Evolutionary conservation across 2,113 vertebrate species (phyloP), one percentile per base, ranked within the genome.

Genomic region (Mustela nigripes): DNA sequence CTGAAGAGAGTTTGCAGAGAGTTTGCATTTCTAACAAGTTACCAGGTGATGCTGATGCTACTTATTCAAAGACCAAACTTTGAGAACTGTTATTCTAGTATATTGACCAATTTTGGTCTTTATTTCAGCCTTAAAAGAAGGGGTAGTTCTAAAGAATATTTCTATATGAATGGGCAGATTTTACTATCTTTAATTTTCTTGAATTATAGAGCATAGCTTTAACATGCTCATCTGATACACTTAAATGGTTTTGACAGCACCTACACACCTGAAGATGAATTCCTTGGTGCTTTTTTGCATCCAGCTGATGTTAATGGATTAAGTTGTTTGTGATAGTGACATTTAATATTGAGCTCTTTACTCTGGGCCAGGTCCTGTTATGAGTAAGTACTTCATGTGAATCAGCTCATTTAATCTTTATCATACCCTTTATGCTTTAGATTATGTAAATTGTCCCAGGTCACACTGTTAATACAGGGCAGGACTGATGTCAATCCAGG

Each of bases 171-270:
- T 60, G 56, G 53, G 26, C 56, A 65, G 9, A 39, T 95, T 90
- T 95, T 95, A 36, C 48, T 80, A 12, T 80, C 45, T 67, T 93
- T 48, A 85, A 26, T 80, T 79, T 94, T 85, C 31, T 91, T 56
- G 48, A 67, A 84, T 92, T 85, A 11, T 53, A 95, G 50, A 95
- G 21, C 79, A 79, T 53, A 50, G 79, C 60, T 93, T 96, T 86
- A 84, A 90, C 7, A 28, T 67, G 33, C 24, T 79, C 45, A 67
- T 11, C 26, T 90, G 63, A 85, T 71, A 74, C 87, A 91, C 10
- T 73, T 71, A 83, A 63, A 85, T 90, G 45, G 65, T 76, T 93
- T 93, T 93, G 5, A 58, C 85, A 81, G 33, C 12, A 90, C 90
- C 79, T 90, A 26, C 7, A 39, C 10, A 42, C 6, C 58, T 83